Base-by-base conservation (phyloP, 2,888 invertebrate species). In the Leptinotarsa peninsularis region DNA sequence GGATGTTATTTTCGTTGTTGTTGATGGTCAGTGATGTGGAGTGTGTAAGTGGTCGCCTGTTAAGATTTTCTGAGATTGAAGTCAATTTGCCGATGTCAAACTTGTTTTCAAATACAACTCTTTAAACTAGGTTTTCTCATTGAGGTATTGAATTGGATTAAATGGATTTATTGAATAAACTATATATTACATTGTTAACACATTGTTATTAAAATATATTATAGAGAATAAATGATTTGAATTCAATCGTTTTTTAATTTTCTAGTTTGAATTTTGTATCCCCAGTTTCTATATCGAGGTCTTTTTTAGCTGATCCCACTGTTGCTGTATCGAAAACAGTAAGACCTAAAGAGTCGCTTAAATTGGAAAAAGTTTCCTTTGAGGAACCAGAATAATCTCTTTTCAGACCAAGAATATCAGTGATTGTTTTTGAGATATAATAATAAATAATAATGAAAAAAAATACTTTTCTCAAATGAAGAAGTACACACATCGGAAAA, bases 121-220 rank as follows among this genome's bases (percentile, higher is more conserved):
- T 77, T 81, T 81, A 75, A 80, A 76, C 78, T 82, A 81, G 81
- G 79, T 80, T 81, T 80, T 82, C 80, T 77, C 67, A 78, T 78
- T 81, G 76, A 76, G 78, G 78, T 77, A 79, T 80, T 80, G 76
- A 80, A 81, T 77, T 67, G 80, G 80, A 81, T 82, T 81, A 80
- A 80, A 79, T 78, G 81, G 80, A 82, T 80, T 82, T 83, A 83
- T 82, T 81, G 75, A 83, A 81, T 80, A 76, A 80, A 81, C 79
- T 84, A 85, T 69, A 69, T 84, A 84, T 84, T 83, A 81, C 83
- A 84, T 84, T 84, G 85, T 85, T 85, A 85, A 84, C 81, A 82
- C 81, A 83, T 82, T 85, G 84, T 85, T 84, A 83, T 81, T 81
- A 78, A 83, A 78, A 82, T 81, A 82, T 81, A 83, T 81, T 79